Evolutionary conservation across 1,140 invertebrate genomes (phyloP).

Genomic region (Pogonomyrmex barbatus): DNA sequence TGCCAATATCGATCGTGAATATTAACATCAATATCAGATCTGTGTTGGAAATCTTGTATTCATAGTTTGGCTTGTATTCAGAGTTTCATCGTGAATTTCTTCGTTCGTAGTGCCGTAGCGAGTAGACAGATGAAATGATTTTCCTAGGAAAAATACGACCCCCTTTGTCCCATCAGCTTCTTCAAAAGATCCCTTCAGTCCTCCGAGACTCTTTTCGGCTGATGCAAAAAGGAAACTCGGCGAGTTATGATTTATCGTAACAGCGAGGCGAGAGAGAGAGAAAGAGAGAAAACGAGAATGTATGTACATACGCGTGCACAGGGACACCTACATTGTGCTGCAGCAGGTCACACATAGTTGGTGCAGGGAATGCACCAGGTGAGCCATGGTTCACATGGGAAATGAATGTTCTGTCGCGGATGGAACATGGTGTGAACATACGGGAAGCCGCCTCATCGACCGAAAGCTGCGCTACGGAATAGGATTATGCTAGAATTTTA

Average conservation of each 20-base stretch:
- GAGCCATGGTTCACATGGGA: constrained; percentile 86
- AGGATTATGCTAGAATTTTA: constrained; percentile 44
- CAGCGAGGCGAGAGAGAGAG: not conserved
- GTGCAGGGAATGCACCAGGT: constrained; percentile 73
- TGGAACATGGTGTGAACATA: constrained; percentile 80
- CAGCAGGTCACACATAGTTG: constrained; percentile 62
- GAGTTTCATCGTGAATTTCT: constrained; percentile 31
- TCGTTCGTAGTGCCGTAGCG: not conserved
- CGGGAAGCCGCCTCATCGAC: constrained; percentile 67
- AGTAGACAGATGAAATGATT: constrained; percentile 50
- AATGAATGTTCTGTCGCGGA: constrained; percentile 85
- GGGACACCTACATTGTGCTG: constrained; percentile 47
- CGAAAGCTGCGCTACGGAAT: constrained; percentile 45
- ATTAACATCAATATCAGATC: not conserved
- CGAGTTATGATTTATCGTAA: constrained; percentile 75
- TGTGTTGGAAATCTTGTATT: constrained; percentile 25
- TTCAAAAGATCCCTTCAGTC: constrained; percentile 56
- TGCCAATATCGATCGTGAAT: not conserved
- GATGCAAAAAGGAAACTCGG: constrained; percentile 64
- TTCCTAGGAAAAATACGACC: constrained; percentile 63
- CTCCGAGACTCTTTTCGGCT: constrained; percentile 61
- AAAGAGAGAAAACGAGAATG: constrained; percentile 1
- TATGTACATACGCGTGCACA: constrained; percentile 28
- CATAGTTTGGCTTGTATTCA: not conserved
- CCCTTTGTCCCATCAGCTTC: constrained; percentile 61